Evolutionary conservation across 1,140 invertebrate genomes (phyloP), one percentile per base, ranked within the genome.

Genomic region (Cotesia glomerata): DNA sequence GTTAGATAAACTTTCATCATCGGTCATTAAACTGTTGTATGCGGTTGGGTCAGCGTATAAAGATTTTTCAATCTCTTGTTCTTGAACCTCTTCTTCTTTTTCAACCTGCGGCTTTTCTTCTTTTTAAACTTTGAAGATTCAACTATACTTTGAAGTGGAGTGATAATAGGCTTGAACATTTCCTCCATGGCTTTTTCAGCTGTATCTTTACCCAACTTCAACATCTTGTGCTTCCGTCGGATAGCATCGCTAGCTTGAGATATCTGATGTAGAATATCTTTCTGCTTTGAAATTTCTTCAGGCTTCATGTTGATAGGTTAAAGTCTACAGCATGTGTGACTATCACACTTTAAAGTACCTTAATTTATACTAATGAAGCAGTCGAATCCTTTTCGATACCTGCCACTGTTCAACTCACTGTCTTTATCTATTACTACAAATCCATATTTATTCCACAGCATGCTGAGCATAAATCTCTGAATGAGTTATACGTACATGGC

Each of bases 161-260:
- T 45, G 1, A 77, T 63, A 9, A 77, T 62, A 4, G 71, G 75
- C 49, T 74, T 73, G 3, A 74, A 72, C 2, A 63, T 45, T 54
- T 70, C 56, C 13, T 62, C 73, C 54, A 74, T 67, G n/a, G 11
- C 39, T 36, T 62, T 26, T 62, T 75, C 72, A 0, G 65, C 9
- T 14, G 2, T 39, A 13, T 75, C 56, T 70, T 39, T 34, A 4
- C 61, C 69, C 13, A 16, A 64, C 61, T 75, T 77, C 2, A 77
- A 54, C n/a, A 74, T 61, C 52, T 52, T 66, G 72, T 77, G 69
- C 54, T 75, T 74, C 51, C 64, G 68, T 9, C 74, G 64, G 34
- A 75, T 77, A n/a, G 65, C 71, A 59, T 77, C 69, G 26, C 71
- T 77, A 0, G 61, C 71, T 66, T 69, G 58, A 26, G 67, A 52